These are phyloP conservation scores for Geodia barretti DNA, from an alignment of 37 sponge, comb jelly and placozoan genomes.

Conservation along the genomic window DNA sequence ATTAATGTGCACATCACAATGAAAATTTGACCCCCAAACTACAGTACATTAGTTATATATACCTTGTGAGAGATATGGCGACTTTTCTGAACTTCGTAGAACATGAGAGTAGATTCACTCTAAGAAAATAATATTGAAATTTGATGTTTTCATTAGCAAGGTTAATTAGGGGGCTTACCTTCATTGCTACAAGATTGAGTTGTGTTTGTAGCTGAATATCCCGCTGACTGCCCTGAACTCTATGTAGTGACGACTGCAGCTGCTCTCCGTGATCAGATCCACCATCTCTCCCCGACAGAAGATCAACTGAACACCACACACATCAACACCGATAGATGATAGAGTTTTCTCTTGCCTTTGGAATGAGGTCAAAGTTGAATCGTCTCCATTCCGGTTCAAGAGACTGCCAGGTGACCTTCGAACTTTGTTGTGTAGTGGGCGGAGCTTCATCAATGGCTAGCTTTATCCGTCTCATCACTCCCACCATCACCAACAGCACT, in stretches of 20 bases:
- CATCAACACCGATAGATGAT: no score
- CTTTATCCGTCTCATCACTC: no score
- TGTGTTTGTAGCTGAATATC: no score
- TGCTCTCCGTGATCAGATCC: conserved; percentile 64
- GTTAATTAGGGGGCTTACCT: no score
- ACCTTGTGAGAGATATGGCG: conserved; percentile 53
- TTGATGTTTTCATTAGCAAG: no score
- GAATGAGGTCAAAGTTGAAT: conserved; percentile 73
- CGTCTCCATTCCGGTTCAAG: conserved; percentile 48
- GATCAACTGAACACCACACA: conserved; percentile 69
- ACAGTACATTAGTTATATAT: no score
- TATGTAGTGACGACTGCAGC: conserved; percentile 79
- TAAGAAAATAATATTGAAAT: no score
- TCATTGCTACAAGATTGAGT: no score
- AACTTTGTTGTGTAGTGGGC: background rate
- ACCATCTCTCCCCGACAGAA: conserved; percentile 77
- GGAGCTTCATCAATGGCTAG: no score
- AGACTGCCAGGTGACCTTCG: conserved; percentile 58
- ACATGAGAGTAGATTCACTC: conserved; percentile 58
- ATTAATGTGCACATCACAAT: no score
- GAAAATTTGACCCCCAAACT: no score
- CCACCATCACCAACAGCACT: background rate
- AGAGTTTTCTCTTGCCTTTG: conserved; percentile 88
- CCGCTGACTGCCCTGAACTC: conserved; percentile 83
- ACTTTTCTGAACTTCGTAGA: conserved; percentile 57